Evolutionary conservation across 2,888 invertebrate genomes (phyloP).

Genomic region (Luperina nickerlii): DNA sequence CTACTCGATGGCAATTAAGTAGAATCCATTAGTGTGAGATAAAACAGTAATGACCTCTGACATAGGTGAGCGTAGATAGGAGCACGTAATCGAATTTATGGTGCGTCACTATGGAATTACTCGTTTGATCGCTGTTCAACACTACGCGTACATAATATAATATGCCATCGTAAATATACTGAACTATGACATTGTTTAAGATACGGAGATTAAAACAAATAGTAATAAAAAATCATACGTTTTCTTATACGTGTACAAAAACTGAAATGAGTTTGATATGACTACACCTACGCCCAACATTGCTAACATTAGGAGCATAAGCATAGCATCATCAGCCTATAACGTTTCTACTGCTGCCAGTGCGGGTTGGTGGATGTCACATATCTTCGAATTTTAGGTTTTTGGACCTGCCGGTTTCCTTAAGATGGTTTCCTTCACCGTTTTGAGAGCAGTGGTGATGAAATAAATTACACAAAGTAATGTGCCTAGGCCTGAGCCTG

Average conservation of each 20-base stretch:
- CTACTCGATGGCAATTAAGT: slow-evolving; percentile 36
- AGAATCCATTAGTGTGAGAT: slow-evolving; percentile 39
- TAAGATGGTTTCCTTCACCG: neutral
- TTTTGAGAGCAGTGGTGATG: neutral
- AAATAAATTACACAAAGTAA: neutral
- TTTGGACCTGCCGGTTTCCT: neutral
- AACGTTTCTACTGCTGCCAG: neutral
- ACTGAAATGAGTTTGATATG: neutral
- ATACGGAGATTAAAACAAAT: neutral
- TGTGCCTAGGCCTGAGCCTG: too few species aligned
- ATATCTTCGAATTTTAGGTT: neutral
- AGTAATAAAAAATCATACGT: neutral
- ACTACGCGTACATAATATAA: neutral
- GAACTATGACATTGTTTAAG: too few species aligned
- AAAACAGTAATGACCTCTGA: slow-evolving; percentile 40
- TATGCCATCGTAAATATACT: neutral
- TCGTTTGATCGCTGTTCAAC: neutral
- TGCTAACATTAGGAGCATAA: neutral
- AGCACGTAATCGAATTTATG: neutral
- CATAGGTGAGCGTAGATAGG: neutral
- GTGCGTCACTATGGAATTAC: neutral
- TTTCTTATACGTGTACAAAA: neutral
- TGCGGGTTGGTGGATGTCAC: neutral
- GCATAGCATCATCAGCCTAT: neutral
- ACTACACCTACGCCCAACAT: neutral